A percentile compares a stretch with the other conserved stretches of the same genome.
Conservation (phyloP, 1,140 invertebrate species). For the Sesamia nonagrioides region DNA sequence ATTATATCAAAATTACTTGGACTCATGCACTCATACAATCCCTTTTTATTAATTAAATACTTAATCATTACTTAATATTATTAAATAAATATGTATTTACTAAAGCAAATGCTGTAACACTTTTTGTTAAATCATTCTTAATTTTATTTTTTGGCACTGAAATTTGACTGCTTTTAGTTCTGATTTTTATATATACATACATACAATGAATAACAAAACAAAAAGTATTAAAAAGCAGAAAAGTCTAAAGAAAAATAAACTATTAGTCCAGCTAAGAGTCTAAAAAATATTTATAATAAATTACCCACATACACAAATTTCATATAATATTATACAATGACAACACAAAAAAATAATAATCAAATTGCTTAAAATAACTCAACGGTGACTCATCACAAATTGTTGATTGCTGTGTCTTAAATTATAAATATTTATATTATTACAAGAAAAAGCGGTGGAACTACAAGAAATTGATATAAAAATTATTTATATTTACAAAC, state of each 20-base stretch:
- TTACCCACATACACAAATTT: constrained; percentile 14
- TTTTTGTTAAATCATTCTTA: neutral
- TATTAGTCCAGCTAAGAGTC: constrained; percentile 44
- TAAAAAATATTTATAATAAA: neutral
- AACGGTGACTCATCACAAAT: too few species aligned
- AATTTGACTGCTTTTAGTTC: neutral
- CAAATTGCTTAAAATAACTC: neutral
- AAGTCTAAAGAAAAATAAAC: constrained; percentile 11
- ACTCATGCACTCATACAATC: constrained; percentile 6
- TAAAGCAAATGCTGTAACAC: constrained; percentile 3
- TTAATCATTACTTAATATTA: neutral
- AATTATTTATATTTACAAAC: neutral
- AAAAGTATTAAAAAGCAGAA: constrained; percentile 20
- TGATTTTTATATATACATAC: neutral
- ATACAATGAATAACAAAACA: neutral
- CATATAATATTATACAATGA: neutral
- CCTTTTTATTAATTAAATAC: neutral
- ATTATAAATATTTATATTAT: neutral
- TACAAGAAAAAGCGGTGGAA: constrained; percentile 1
- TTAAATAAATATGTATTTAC: neutral
- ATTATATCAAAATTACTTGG: constrained; percentile 7
- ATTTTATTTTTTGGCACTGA: constrained; percentile 8
- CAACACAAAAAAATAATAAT: neutral
- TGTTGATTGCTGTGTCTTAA: constrained; percentile 7
- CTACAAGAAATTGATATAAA: constrained; percentile 1